phyloP scores from a whole-genome alignment of 37 sponge, comb jelly and placozoan genomes.

The Aplysina aerophoba region DNA sequence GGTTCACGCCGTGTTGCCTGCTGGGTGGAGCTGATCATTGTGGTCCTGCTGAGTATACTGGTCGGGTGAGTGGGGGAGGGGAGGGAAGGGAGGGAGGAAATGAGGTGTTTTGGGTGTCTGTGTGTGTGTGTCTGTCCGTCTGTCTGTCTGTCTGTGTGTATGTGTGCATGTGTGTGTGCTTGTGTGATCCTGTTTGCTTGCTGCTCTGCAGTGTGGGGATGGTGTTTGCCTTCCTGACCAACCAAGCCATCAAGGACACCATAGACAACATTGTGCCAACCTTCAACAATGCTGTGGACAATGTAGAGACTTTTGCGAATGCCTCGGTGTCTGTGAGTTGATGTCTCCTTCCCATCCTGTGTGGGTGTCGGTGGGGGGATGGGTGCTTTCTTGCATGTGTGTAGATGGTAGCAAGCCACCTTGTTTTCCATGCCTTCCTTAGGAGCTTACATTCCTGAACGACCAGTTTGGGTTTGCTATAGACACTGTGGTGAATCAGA shows the following conservation, averaged over 20 bases:
- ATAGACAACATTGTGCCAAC: conserved; percentile 12
- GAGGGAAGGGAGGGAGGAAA: too few species aligned
- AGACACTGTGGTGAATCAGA: too few species aligned
- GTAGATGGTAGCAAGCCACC: too few species aligned
- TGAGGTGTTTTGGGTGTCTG: too few species aligned
- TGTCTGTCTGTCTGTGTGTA: not conserved
- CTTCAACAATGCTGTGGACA: not conserved
- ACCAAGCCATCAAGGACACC: conserved; percentile 28
- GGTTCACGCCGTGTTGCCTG: not conserved
- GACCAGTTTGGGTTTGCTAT: too few species aligned
- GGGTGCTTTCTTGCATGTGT: too few species aligned
- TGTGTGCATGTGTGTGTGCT: not conserved
- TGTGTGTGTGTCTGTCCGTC: not conserved
- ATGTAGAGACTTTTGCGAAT: not conserved
- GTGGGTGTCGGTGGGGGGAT: too few species aligned
- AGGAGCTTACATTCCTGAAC: too few species aligned
- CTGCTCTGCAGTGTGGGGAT: conserved; percentile 19
- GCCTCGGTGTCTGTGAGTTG: not conserved
- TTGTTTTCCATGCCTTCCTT: too few species aligned
- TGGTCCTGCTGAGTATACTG: not conserved
- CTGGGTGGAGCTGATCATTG: not conserved
- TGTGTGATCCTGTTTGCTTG: not conserved
- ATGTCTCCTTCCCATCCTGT: not conserved
- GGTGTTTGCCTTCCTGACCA: conserved; percentile 33
- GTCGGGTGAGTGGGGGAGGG: conserved; percentile 8